phyloP scores from a whole-genome alignment of 2,113 vertebrate genomes.

The Cygnus buccinator region DNA sequence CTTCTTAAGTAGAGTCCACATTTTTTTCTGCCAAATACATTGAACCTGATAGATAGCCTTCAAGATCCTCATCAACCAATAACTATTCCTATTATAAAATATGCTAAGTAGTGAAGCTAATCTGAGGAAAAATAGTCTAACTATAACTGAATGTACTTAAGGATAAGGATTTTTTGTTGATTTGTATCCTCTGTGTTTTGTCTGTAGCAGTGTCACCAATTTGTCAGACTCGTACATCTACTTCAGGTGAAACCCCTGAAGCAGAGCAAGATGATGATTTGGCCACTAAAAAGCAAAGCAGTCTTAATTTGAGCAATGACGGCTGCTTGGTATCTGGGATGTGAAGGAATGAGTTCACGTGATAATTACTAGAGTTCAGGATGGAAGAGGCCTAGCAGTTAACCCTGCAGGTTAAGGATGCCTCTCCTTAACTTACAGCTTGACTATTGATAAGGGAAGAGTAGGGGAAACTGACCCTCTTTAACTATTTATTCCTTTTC shows the following conservation, averaged over 20 bases:
- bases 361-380: not conserved
- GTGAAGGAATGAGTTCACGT: not conserved
- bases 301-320: not conserved
- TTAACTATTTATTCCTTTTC: slow-evolving; percentile 51
- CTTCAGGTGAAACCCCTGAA: not conserved
- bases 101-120: not conserved
- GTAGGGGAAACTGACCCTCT: slow-evolving; percentile 15
- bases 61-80: not conserved
- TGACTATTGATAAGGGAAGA: not conserved
- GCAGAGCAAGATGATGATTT: not conserved
- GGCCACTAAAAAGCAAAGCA: not conserved
- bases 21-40: not conserved
- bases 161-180: not conserved
- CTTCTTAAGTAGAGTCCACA: not conserved
- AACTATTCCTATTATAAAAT: not conserved
- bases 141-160: not conserved
- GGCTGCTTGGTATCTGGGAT: not conserved
- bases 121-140: not conserved
- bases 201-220: not conserved
- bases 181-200: not conserved
- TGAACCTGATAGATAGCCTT: not conserved
- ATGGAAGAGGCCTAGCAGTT: not conserved
- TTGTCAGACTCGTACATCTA: not conserved
- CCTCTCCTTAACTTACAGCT: slow-evolving; percentile 33
- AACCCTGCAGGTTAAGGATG: not conserved